These are phyloP conservation scores for Agrypnia vestita DNA, from an alignment of 1,140 invertebrate species.

Conservation along the genomic window DNA sequence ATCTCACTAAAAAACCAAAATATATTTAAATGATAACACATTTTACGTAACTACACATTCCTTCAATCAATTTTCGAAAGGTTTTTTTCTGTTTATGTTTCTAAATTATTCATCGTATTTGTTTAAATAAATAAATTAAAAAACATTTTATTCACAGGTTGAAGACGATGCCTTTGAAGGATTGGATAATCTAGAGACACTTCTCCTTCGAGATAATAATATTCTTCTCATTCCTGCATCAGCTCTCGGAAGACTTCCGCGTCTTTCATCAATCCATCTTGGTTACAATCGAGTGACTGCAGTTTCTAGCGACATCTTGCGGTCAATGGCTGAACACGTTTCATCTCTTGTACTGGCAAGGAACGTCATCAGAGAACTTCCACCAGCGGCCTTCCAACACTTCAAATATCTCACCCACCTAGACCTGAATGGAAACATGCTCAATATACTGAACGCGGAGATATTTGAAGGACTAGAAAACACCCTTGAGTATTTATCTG, in stretches of 20 bases:
- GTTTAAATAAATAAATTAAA: too few species aligned
- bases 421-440: slow-evolving; percentile 85
- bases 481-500: slow-evolving; percentile 80
- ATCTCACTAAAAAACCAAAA: too few species aligned
- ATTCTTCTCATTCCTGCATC: slow-evolving; percentile 87
- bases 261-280: slow-evolving; percentile 82
- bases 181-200: slow-evolving; percentile 81
- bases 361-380: slow-evolving; percentile 91
- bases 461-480: slow-evolving; percentile 85
- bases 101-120: too few species aligned
- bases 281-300: slow-evolving; percentile 92
- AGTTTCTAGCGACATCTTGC: slow-evolving; percentile 84
- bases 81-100: too few species aligned
- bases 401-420: slow-evolving; percentile 83
- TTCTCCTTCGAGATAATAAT: slow-evolving; percentile 91
- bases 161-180: slow-evolving; percentile 91
- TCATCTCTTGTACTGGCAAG: slow-evolving; percentile 82
- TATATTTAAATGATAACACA: too few species aligned
- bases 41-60: too few species aligned
- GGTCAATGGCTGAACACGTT: slow-evolving; percentile 77
- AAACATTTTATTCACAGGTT: slow-evolving; percentile 76
- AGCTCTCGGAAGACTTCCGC: slow-evolving; percentile 82
- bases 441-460: slow-evolving; percentile 80
- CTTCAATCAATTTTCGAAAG: too few species aligned
- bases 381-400: slow-evolving; percentile 83